phyloP scores from a whole-genome alignment of 2,113 vertebrate genomes.

The Pungitius pungitius region DNA sequence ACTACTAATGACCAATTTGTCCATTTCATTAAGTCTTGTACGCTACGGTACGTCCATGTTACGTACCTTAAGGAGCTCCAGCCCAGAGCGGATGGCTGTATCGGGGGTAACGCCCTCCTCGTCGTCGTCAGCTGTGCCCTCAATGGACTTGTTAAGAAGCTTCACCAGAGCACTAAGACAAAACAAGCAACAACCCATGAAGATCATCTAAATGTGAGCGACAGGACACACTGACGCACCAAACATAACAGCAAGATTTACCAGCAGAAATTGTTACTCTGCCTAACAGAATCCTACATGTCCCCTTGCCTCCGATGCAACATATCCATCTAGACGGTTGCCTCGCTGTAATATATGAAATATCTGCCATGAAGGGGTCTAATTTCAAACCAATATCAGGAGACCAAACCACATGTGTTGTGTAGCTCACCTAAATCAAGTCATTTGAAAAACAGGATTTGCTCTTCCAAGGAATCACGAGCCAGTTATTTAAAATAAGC shows the following conservation, averaged over 20 bases:
- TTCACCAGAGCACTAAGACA: conserved; percentile 92
- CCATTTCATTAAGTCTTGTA: not conserved
- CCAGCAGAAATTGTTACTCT: not conserved
- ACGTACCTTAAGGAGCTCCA: conserved; percentile 93
- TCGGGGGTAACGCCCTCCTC: conserved; percentile 98
- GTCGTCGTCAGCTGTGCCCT: conserved; percentile 97
- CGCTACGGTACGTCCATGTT: not conserved
- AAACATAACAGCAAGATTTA: not conserved
- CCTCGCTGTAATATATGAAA: not conserved
- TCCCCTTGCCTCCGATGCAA: not conserved
- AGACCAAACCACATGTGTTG: not conserved
- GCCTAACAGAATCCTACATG: not conserved
- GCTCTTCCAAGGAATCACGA: not conserved
- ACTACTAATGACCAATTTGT: not conserved
- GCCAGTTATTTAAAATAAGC: not conserved
- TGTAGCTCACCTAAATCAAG: not conserved
- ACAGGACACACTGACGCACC: not conserved
- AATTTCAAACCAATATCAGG: not conserved
- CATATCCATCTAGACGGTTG: not conserved
- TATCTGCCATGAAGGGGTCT: not conserved
- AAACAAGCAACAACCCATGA: not conserved
- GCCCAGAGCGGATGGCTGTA: conserved; percentile 95
- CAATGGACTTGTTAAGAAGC: conserved; percentile 97
- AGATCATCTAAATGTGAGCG: not conserved
- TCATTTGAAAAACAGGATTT: not conserved